Percentiles rank a stretch among this genome's conserved stretches.
Conservation (phyloP, 2,888 invertebrate species). For the Trachelus troglodyta region DNA sequence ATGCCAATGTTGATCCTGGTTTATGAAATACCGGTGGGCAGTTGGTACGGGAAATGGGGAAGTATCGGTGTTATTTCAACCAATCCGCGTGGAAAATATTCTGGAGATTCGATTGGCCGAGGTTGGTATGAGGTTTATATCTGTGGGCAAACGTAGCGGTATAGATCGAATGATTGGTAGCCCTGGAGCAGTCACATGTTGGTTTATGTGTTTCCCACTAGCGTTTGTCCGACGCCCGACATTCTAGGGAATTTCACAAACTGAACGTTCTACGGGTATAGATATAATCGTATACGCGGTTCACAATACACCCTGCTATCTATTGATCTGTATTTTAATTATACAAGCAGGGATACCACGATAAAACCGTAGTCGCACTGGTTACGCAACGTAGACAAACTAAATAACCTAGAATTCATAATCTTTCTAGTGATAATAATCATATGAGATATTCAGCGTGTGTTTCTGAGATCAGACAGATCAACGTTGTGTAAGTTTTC, state of each 20-base stretch:
- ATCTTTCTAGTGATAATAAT: background rate
- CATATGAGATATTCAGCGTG: background rate
- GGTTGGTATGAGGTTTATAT: conserved; percentile 7
- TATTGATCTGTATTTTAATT: conserved; percentile 52
- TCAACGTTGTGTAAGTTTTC: too few relatives aligned
- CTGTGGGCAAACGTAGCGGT: background rate
- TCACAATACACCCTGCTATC: conserved; percentile 25
- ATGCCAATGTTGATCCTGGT: background rate
- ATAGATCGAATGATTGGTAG: conserved; percentile 26
- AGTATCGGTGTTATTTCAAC: conserved; percentile 3
- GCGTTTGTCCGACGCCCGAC: conserved; percentile 2
- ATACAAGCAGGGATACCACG: conserved; percentile 20
- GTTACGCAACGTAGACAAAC: background rate
- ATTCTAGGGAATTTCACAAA: background rate
- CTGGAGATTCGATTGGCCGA: background rate
- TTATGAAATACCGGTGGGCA: background rate
- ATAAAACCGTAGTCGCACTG: background rate
- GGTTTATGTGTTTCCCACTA: conserved; percentile 15
- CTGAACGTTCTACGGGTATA: background rate
- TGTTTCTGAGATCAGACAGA: background rate
- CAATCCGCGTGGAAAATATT: conserved; percentile 10
- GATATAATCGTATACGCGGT: background rate
- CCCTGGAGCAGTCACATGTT: conserved; percentile 33
- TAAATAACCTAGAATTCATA: background rate
- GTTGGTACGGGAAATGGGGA: background rate